Percentiles rank a stretch among this genome's conserved stretches.
Evolutionary conservation across 2,888 invertebrate species (phyloP).

Genomic region (Cerceris rybyensis): DNA sequence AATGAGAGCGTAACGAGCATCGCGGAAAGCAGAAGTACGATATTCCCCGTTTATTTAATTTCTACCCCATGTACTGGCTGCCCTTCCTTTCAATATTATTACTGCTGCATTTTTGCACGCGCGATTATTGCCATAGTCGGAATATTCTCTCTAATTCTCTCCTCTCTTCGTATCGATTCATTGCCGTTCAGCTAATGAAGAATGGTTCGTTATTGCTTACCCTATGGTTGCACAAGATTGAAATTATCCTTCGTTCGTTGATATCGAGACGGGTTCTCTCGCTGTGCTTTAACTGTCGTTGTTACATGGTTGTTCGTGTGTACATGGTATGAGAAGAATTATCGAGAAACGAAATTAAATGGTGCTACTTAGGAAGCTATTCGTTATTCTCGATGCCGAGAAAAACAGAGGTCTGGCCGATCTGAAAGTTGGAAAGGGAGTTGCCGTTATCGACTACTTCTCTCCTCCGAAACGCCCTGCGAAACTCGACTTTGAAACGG

Average conservation of each 20-base stretch:
- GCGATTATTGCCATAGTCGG: slow-evolving; percentile 13
- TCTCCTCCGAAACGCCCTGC: slow-evolving; percentile 22
- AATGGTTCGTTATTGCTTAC: slow-evolving; percentile 4
- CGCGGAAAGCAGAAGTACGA: too few species aligned
- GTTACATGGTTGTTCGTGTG: too few species aligned
- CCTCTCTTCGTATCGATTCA: not conserved
- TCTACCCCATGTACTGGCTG: not conserved
- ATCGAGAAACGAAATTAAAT: slow-evolving; percentile 3
- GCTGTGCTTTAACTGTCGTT: too few species aligned
- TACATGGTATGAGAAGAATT: too few species aligned
- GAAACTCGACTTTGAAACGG: slow-evolving; percentile 35
- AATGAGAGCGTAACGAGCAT: too few species aligned
- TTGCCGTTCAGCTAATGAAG: slow-evolving; percentile 8
- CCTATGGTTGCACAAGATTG: not conserved
- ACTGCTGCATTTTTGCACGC: not conserved
- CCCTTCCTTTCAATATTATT: not conserved
- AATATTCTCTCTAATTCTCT: slow-evolving; percentile 2
- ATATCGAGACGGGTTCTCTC: too few species aligned
- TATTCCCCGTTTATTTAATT: not conserved
- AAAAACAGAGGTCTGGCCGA: slow-evolving; percentile 21
- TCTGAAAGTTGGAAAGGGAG: slow-evolving; percentile 25
- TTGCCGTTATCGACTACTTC: slow-evolving; percentile 16
- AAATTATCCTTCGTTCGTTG: slow-evolving; percentile 1
- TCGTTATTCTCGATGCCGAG: slow-evolving; percentile 7
- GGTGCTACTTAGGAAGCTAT: not conserved